Base-by-base conservation (phyloP, 2,113 vertebrate genomes). In the Tonatia bakeri region DNA sequence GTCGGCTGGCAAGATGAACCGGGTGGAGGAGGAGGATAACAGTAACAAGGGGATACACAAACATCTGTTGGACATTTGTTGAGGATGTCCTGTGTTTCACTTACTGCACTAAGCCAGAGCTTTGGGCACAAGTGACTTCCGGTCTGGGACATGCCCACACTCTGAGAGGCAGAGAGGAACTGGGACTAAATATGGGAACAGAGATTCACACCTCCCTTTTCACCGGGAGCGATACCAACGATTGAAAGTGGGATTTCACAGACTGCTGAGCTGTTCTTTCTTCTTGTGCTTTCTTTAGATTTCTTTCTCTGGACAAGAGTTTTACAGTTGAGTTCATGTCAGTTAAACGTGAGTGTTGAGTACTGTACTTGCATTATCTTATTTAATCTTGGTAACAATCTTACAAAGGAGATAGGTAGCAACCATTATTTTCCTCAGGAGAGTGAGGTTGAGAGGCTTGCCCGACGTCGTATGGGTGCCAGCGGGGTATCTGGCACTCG, bases 161-260 rank as follows among this genome's bases (percentile, higher is more conserved):
- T 87, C 59, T 73, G 80, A 73, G 52, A 97, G 72, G 70, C 20
- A 40, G 36, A 36, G 40, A 54, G 15, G 59, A 67, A 43, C 43
- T 64, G 45, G 52, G 81, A 50, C 97, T 95, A 94, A 94, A 92
- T 91, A 81, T 73, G 81, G 56, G 76, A 87, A 90, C 26, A 65
- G 83, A 90, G 83, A 93, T 94, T 97, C 90, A n/a, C 72, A 94
- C 69, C 70, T 94, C 43, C 43, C 70, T 95, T 96, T 81, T 92
- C 94, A 92, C 76, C 31, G 76, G 81, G 67, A 96, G 36, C 80
- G 67, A 81, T 90, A 76, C 84, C 84, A 94, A 61, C 69, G 50
- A 96, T 59, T 95, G 92, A 92, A 85, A 67, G 75, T 92, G 45
- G 80, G 92, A 94, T 90, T 95, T 97, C 90, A 82, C 76, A 87